Base-by-base conservation (phyloP, 1,140 invertebrate species). In the Coptotermes formosanus region DNA sequence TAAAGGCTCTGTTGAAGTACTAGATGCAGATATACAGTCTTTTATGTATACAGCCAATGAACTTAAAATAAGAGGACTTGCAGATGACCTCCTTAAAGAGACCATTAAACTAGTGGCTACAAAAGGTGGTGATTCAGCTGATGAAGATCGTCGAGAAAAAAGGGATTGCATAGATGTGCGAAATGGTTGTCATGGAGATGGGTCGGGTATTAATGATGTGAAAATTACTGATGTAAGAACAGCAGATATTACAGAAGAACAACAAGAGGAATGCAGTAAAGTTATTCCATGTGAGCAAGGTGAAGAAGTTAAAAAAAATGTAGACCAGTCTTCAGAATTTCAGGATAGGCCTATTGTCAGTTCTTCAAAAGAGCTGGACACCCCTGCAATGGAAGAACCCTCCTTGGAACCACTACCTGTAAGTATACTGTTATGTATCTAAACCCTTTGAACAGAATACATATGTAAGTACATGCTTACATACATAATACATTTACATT, bases 41-140 rank as follows among this genome's bases (percentile, higher is more conserved):
- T 88, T 95, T 21, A 93, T 95, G 90, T 94, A 94, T 89, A 94
- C 94, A 45, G 94, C 94, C 0, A 94, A 94, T 6, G 94, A 94
- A 86, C 88, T 95, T 25, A 94, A 95, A 89, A 93, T 94, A 64
- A 90, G 93, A 87, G 94, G 93, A 4, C 89, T 94, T 25, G 91
- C 90, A 88, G 86, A 88, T 64, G 83, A 84, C 3, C 14, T 84
- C 1, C n/a, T 30, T 59, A 75, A 75, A 75, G 25, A 75, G 25
- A n/a, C 64, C 25, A 25, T 75, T 25, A 25, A 25, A 75, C 16
- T 75, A 75, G 64, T 30, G n/a, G n/a, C 64, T n/a, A n/a, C 30
- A 30, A 75, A 75, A 30, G 64, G n/a, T 75, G 64, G 7, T n/a
- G 25, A 9, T 19, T 59, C 55, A 59, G 14, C 55, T 59, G 55